phyloP scores from a whole-genome alignment of 1,140 invertebrate genomes.

The Littorina saxatilis region DNA sequence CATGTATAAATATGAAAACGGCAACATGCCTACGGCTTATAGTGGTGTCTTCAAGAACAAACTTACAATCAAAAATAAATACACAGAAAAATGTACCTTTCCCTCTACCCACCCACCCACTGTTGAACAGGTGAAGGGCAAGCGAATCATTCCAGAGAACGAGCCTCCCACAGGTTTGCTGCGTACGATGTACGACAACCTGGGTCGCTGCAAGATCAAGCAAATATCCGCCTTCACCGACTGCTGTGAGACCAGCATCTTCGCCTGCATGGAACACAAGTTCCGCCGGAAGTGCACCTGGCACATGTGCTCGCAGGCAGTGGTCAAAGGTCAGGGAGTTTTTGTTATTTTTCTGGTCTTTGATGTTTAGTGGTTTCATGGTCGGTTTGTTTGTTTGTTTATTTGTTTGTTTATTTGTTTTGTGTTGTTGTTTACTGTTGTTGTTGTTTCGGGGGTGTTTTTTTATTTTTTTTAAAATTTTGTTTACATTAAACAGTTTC shows the following conservation, averaged over 20 bases:
- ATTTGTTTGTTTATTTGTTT: background rate
- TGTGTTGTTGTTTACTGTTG: background rate
- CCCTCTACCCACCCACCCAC: background rate
- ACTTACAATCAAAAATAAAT: no score
- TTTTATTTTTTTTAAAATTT: no score
- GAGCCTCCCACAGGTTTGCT: constrained; percentile 69
- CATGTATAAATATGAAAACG: no score
- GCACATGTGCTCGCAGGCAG: constrained; percentile 59
- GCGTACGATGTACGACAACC: constrained; percentile 66
- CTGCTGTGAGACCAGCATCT: constrained; percentile 69
- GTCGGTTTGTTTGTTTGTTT: background rate
- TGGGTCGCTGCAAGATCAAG: constrained; percentile 70
- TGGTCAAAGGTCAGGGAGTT: constrained; percentile 17
- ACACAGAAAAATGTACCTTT: background rate
- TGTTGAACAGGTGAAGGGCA: constrained; percentile 65
- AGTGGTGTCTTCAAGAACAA: no score
- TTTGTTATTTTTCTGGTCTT: no score
- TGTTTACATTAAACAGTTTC: no score
- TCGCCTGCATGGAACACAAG: constrained; percentile 60
- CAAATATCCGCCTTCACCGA: constrained; percentile 62
- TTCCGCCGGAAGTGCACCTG: constrained; percentile 64
- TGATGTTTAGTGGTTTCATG: background rate
- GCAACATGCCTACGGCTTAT: no score
- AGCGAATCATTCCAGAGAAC: constrained; percentile 68
- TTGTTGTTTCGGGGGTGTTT: no score